Evolutionary conservation across 2,888 invertebrate species (phyloP), one percentile per base, ranked within the genome.

Genomic region (Strigamia transsilvanica): DNA sequence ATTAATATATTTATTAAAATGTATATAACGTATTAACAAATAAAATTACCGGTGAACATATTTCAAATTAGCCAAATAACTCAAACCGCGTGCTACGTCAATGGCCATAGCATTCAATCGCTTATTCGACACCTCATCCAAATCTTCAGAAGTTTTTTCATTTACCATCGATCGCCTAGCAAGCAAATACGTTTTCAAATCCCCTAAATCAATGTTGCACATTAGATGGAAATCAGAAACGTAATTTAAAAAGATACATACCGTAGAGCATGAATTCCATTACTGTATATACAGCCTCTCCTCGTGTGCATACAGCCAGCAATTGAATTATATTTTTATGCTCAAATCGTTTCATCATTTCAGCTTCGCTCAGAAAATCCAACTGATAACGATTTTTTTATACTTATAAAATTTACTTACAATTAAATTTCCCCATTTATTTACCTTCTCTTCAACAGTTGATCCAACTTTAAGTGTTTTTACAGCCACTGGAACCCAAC

Each of bases 251-350:
- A 34, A 77, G 2, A 41, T 23, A 23, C 86, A 85, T 85, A 90
- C 91, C 97, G 87, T 96, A 95, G 51, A 97, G 89, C 94, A 96
- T 94, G 86, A 95, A 96, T 88, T 97, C 97, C 96, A 97, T 97
- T 15, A 97, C 92, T 0, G 94, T 94, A 87, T 94, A 94, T 77
- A 96, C 93, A 0, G 97, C 96, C 86, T 96, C 95, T 77, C 91
- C 92, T 86, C 94, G 93, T 0, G 96, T 94, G 85, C 95, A 94
- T 13, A 97, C 96, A 0, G 94, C 97, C 23, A 96, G 88, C 41
- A 97, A 89, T 85, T 92, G 92, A 15, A 97, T 93, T 82, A 97
- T 93, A 87, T 97, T 97, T 86, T 93, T 92, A 87, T 97, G 96
- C 82, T 95, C 93, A 88, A 97, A 96, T 79, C 94, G 91, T 87